phyloP scores from a whole-genome alignment of 2,888 invertebrate genomes.

The Serripes groenlandicus region DNA sequence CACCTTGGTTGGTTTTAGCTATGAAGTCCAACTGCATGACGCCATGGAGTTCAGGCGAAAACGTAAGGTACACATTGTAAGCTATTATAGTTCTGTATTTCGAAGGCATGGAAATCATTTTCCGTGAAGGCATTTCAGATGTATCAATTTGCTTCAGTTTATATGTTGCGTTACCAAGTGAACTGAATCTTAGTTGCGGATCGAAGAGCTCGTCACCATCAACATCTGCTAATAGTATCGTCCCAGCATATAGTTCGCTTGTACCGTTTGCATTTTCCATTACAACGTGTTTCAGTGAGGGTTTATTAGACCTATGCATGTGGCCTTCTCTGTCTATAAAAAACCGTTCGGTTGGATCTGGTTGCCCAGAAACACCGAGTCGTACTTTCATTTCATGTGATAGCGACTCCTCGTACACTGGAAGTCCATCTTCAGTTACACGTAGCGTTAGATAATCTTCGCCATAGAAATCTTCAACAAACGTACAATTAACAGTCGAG shows the following conservation, averaged over 20 bases:
- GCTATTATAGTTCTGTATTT: conserved; percentile 43
- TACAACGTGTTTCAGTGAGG: conserved; percentile 25
- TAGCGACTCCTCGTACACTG: conserved; percentile 38
- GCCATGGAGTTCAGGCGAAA: conserved; percentile 36
- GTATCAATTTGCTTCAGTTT: background rate
- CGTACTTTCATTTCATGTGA: conserved; percentile 21
- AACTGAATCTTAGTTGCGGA: conserved; percentile 2
- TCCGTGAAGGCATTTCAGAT: background rate
- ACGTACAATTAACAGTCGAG: conserved; percentile 50
- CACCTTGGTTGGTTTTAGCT: conserved; percentile 25
- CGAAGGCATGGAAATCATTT: conserved; percentile 8
- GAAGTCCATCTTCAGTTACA: conserved; percentile 54
- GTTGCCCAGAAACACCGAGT: conserved; percentile 23
- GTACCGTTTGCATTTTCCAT: conserved; percentile 47
- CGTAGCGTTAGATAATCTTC: conserved; percentile 43
- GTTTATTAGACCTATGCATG: conserved; percentile 37
- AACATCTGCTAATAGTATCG: conserved; percentile 49
- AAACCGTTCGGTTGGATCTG: conserved; percentile 50
- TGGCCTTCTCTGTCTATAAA: conserved; percentile 44
- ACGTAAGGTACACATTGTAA: conserved; percentile 33
- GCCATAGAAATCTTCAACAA: conserved; percentile 65
- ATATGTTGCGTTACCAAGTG: conserved; percentile 50
- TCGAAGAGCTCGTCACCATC: conserved; percentile 50
- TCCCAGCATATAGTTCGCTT: conserved; percentile 27
- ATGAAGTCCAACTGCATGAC: conserved; percentile 60